A percentile compares a stretch with the other conserved stretches of the same genome.
Conservation (phyloP, 1,140 invertebrate species). For the Episyrphus balteatus region DNA sequence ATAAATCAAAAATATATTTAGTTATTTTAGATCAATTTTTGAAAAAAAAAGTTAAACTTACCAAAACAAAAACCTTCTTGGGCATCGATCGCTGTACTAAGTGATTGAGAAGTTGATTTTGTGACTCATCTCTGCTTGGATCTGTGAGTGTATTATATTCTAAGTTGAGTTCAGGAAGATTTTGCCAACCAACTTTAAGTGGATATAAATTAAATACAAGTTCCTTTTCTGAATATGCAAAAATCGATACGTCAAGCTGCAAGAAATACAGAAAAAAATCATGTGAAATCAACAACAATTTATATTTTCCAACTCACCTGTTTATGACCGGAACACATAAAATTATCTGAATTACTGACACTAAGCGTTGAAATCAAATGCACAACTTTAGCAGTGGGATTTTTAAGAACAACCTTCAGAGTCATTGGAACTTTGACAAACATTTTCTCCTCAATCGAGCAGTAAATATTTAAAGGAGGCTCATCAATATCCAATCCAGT, state of each 20-base stretch:
- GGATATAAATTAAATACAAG: conserved; percentile 34
- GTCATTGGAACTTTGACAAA: conserved; percentile 36
- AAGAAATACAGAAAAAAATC: not conserved
- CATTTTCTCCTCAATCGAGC: conserved; percentile 36
- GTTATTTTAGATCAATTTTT: too few relatives aligned
- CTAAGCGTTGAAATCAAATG: conserved; percentile 27
- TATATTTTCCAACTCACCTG: conserved; percentile 15
- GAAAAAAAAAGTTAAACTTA: conserved; percentile 16
- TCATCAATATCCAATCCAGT: conserved; percentile 27
- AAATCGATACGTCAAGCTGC: conserved; percentile 32
- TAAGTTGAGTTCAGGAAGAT: conserved; percentile 27
- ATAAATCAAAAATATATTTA: too few relatives aligned
- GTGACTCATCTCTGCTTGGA: conserved; percentile 26
- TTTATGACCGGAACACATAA: conserved; percentile 35
- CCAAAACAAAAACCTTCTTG: conserved; percentile 35
- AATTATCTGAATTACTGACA: conserved; percentile 34
- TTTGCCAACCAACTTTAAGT: conserved; percentile 33
- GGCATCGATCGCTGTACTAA: conserved; percentile 32
- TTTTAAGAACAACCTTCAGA: conserved; percentile 30
- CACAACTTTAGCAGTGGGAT: conserved; percentile 26
- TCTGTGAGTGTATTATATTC: conserved; percentile 33
- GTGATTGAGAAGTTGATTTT: conserved; percentile 28
- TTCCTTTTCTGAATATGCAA: conserved; percentile 31
- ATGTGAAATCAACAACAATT: not conserved
- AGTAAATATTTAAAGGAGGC: conserved; percentile 34